Evolutionary conservation across 2,888 invertebrate genomes (phyloP), one percentile per base, ranked within the genome.

Genomic region (Latrodectus hesperus): DNA sequence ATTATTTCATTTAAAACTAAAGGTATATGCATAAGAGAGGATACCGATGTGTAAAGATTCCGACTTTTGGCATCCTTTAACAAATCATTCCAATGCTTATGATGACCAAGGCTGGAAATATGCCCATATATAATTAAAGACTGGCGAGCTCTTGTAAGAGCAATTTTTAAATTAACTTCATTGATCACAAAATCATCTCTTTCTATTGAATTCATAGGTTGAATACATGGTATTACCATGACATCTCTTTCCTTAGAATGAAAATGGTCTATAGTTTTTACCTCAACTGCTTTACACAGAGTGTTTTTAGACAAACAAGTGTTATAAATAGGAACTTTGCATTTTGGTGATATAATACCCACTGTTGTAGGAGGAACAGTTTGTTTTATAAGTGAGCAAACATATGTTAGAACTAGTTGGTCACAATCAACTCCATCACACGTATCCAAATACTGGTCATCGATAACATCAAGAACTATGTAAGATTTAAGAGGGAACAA

Each of bases 231-330:
- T 90, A 97, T 94, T 84, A 98, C 94, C 87, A 98, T 95, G 71
- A 98, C 94, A 92, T 97, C 97, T 85, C 95, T 95, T 93, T 98
- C 97, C 91, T 96, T 94, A 0, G 98, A 97, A 92, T 98, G 97
- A 93, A 96, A 97, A 89, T 96, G 95, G 92, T 97, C 96, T 73
- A 96, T 95, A 0, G 96, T 96, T 91, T 95, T 95, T 84, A 95
- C 94, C 90, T 94, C 93, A 16, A 93, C 91, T n/a, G 73, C 26
- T n/a, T 16, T 65, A 26, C 64, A 81, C 0, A 14, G 16, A 65
- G 65, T 52, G 11, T 74, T 75, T 17, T 38, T 22, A 68, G 77
- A 16, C 8, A 91, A 67, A 51, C 88, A 88, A 53, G 89, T 72
- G 16, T 77, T 75, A 17, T 92, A 89, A 16, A 87, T 67, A 1